Evolutionary conservation across 2,888 invertebrate species (phyloP), one percentile per base, ranked within the genome.

Genomic region (Dione vanillae): DNA sequence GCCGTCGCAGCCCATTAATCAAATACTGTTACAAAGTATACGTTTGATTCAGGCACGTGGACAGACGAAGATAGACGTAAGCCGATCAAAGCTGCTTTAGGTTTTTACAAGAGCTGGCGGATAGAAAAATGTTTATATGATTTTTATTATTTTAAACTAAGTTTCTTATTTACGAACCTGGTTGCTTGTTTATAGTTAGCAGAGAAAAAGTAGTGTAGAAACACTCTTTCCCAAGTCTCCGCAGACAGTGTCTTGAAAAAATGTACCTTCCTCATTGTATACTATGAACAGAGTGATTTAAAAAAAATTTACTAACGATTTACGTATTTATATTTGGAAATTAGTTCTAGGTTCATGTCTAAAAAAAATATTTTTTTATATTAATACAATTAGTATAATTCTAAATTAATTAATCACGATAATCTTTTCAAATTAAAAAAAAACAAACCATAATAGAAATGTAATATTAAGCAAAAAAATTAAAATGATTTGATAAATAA

Each of bases 31-130:
- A 85, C 84, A 86, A 85, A 85, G 83, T 83, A 77, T 69, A 71
- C 72, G 75, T 85, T 83, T 86, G 87, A 88, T 86, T 83, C 82
- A 77, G 78, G 87, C 90, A 88, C 89, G 90, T 89, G 89, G 88
- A 83, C 82, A 80, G 78, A 81, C 77, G 80, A 75, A 80, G 83
- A 82, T 80, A 74, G 82, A 82, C 83, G 78, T 91, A 89, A 90
- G 88, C 90, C 85, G 90, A 90, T 90, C 88, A 85, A 51, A 56
- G 80, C 74, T 78, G 72, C 82, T 85, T 61, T 64, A 69, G 49
- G 52, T 65, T 69, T 45, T 45, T 58, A 37, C 20, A 35, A 19
- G 67, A 69, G 47, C 12, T 49, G 12, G 56, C n/a, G 9, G 1
- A 14, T 20, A 67, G 51, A 67, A 37, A 74, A 69, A 52, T 64